phyloP scores from a whole-genome alignment of 2,888 invertebrate genomes.

The Drosophila lutescens region DNA sequence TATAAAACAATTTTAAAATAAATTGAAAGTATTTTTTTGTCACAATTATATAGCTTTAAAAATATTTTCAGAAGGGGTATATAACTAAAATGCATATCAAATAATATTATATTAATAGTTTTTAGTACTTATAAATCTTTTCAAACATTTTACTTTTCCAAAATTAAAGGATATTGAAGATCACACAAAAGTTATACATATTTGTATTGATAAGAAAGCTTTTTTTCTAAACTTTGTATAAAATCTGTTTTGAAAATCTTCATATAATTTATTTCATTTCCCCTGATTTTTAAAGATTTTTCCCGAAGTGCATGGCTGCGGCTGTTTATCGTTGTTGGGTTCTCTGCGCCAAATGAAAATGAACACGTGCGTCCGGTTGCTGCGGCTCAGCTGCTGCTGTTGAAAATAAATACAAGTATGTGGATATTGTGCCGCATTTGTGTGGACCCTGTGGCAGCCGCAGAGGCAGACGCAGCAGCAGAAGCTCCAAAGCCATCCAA shows the following conservation, averaged over 20 bases:
- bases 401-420: conserved; percentile 28
- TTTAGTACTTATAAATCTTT: too few species aligned
- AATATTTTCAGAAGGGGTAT: too few species aligned
- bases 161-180: too few species aligned
- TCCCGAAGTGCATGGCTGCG: conserved; percentile 41
- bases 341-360: conserved; percentile 81
- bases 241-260: background rate
- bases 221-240: too few species aligned
- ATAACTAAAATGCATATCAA: too few species aligned
- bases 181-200: too few species aligned
- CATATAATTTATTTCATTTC: background rate
- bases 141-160: too few species aligned
- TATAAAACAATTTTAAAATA: too few species aligned
- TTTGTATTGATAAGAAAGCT: too few species aligned
- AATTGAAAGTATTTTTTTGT: too few species aligned
- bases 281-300: background rate
- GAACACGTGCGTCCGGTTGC: conserved; percentile 82
- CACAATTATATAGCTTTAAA: too few species aligned
- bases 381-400: conserved; percentile 50
- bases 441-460: conserved; percentile 8
- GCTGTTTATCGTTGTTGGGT: conserved; percentile 73
- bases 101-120: too few species aligned
- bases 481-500: conserved; percentile 54
- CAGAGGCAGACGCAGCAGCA: background rate
- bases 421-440: conserved; percentile 19